Evolutionary conservation across 2,888 invertebrate genomes (phyloP).

Genomic region (Cylloceria caligata): DNA sequence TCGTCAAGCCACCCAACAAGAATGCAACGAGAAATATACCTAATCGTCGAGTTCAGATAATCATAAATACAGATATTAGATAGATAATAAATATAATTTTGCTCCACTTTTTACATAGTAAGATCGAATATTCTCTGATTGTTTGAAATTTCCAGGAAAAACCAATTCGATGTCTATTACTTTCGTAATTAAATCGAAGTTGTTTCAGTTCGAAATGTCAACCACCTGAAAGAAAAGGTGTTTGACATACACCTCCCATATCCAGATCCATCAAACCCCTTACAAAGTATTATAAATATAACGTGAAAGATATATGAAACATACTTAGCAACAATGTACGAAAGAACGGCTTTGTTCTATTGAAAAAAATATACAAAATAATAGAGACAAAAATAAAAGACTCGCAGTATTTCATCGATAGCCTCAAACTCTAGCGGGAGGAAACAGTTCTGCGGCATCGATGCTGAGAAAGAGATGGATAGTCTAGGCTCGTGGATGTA

Average conservation of each 20-base stretch:
- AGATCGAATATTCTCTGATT: no score
- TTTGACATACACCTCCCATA: no score
- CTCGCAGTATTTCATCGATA: slow-evolving; percentile 11
- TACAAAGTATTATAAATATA: no score
- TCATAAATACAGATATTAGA: background rate
- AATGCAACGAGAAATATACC: background rate
- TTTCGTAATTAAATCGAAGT: no score
- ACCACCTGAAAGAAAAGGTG: no score
- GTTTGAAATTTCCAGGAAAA: no score
- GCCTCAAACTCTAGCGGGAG: background rate
- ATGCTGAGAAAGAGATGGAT: background rate
- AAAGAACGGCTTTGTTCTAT: background rate
- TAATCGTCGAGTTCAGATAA: background rate
- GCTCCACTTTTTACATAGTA: no score
- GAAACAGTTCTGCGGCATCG: background rate
- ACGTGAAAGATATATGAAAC: background rate
- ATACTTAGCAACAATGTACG: no score
- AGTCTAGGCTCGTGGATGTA: background rate
- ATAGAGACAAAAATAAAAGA: background rate
- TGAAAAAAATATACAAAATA: background rate
- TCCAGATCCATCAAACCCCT: no score
- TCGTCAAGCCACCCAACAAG: background rate
- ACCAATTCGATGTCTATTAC: no score
- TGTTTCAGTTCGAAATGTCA: no score
- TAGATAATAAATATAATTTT: no score